Conservation (phyloP, 2,888 invertebrate species). For the Drosophila suboccidentalis region DNA sequence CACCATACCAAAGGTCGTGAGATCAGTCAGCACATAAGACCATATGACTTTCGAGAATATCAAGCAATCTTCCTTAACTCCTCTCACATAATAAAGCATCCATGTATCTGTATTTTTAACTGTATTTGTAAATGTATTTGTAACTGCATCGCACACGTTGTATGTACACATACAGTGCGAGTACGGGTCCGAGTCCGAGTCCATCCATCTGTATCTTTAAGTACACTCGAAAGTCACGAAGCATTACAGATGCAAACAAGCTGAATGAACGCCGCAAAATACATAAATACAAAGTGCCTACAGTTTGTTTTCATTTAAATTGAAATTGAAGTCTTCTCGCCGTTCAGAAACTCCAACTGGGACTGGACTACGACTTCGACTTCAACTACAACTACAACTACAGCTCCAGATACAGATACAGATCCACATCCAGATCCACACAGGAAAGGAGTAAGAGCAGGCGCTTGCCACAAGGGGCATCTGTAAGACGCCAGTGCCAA, state of each 20-base stretch:
- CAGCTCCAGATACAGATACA: constrained; percentile 14
- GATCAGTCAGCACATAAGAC: constrained; percentile 36
- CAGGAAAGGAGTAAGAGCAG: constrained; percentile 14
- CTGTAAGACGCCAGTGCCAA: constrained; percentile 56
- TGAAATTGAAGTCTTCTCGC: constrained; percentile 77
- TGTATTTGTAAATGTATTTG: constrained; percentile 18
- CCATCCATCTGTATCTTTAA: constrained; percentile 80
- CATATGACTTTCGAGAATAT: constrained; percentile 34
- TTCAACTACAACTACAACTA: constrained; percentile 20
- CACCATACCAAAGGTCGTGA: constrained; percentile 43
- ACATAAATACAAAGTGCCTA: constrained; percentile 81
- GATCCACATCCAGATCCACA: not conserved
- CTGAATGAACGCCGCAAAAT: constrained; percentile 78
- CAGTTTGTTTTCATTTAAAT: constrained; percentile 82
- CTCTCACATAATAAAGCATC: constrained; percentile 7
- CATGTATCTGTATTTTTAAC: not conserved
- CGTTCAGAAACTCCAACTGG: constrained; percentile 30
- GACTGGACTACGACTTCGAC: constrained; percentile 25
- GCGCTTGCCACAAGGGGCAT: constrained; percentile 45
- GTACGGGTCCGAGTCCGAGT: constrained; percentile 29
- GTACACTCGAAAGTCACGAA: constrained; percentile 79
- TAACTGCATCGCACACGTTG: constrained; percentile 18
- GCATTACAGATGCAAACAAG: constrained; percentile 82
- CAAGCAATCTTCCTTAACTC: constrained; percentile 23
- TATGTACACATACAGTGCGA: constrained; percentile 40